Percentiles rank a stretch among this genome's conserved stretches.
These are phyloP conservation scores for Laterallus jamaicensis DNA, from an alignment of 2,113 vertebrate species.

Conservation along the genomic window DNA sequence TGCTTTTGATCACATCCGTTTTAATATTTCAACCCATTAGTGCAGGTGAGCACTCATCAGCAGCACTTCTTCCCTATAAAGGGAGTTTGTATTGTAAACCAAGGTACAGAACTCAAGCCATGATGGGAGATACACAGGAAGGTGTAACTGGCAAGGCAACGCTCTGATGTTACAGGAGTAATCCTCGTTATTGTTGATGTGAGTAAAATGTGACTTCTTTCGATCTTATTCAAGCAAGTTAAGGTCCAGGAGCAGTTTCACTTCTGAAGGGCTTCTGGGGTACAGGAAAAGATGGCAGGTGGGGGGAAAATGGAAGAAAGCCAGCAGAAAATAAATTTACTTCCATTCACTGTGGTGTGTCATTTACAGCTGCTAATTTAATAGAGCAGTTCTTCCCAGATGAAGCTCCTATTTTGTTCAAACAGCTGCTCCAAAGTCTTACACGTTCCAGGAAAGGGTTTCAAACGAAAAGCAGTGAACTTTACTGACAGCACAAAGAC, in stretches of 20 bases:
- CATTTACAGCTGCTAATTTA: not conserved
- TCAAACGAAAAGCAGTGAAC: not conserved
- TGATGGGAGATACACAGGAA: not conserved
- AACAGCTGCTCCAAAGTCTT: not conserved
- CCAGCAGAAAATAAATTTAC: not conserved
- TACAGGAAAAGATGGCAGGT: not conserved
- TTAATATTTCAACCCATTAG: not conserved
- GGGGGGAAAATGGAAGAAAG: not conserved
- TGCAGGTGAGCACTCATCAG: not conserved
- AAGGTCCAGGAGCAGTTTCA: not conserved
- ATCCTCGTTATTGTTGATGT: not conserved
- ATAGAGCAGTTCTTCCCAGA: not conserved
- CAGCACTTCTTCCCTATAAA: not conserved
- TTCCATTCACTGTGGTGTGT: not conserved
- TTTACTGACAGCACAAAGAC: not conserved
- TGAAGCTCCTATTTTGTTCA: not conserved
- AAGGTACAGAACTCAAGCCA: slow-evolving; percentile 30
- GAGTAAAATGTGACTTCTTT: not conserved
- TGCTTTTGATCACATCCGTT: not conserved
- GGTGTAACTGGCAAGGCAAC: not conserved
- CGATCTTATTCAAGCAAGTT: not conserved
- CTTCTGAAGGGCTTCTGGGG: not conserved
- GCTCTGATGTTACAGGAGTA: not conserved
- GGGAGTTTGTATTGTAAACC: not conserved
- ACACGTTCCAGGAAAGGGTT: not conserved